Percentiles rank a stretch among this genome's conserved stretches.
Conservation (phyloP, 1,140 invertebrate species). For the Rhagoletis pomonella region DNA sequence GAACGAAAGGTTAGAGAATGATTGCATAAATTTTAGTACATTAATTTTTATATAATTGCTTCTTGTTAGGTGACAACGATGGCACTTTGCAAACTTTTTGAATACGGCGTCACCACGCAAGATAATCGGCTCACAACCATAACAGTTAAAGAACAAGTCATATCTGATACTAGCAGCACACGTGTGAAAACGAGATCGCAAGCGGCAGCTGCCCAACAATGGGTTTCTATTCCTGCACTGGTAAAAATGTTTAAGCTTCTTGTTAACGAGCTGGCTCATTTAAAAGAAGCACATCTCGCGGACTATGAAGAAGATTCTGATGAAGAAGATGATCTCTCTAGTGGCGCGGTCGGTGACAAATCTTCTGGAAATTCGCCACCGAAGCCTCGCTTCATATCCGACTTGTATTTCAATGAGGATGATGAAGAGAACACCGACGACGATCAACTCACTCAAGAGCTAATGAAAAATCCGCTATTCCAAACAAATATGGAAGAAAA, state of each 20-base stretch:
- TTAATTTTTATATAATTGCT: background rate
- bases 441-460: conserved; percentile 77
- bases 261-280: conserved; percentile 76
- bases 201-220: conserved; percentile 71
- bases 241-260: conserved; percentile 79
- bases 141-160: conserved; percentile 74
- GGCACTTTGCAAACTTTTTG: conserved; percentile 77
- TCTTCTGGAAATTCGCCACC: conserved; percentile 55
- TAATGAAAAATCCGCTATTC: conserved; percentile 79
- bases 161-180: conserved; percentile 64
- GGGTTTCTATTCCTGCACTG: conserved; percentile 76
- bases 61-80: conserved; percentile 75
- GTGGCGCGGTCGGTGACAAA: conserved; percentile 60
- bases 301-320: conserved; percentile 73
- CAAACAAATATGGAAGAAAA: conserved; percentile 78
- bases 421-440: conserved; percentile 74
- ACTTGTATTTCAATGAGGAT: conserved; percentile 67
- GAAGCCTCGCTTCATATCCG: conserved; percentile 66
- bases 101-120: conserved; percentile 77
- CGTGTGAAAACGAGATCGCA: conserved; percentile 75
- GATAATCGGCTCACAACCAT: conserved; percentile 77
- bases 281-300: conserved; percentile 75
- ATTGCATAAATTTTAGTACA: background rate
- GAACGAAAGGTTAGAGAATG: conserved; percentile 78
- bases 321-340: conserved; percentile 69